phyloP scores from a whole-genome alignment of 2,113 vertebrate species.

The Tapirus terrestris region DNA sequence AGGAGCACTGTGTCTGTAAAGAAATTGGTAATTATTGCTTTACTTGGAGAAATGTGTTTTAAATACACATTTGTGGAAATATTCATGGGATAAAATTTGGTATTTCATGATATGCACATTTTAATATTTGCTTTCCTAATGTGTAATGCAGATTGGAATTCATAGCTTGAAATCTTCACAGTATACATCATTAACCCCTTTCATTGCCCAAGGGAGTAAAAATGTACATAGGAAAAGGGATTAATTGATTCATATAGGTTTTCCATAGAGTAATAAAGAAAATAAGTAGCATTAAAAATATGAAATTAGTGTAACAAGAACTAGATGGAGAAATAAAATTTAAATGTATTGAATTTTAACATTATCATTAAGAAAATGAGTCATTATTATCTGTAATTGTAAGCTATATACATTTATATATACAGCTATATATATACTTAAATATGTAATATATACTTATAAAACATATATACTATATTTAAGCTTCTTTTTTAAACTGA shows the following conservation, averaged over 20 bases:
- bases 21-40: constrained; percentile 62
- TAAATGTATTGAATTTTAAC: background rate
- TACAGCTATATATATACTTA: background rate
- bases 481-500: background rate
- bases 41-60: constrained; percentile 63
- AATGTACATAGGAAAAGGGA: background rate
- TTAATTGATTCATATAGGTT: constrained; percentile 14
- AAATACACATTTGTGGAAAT: background rate
- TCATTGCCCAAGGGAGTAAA: constrained; percentile 1
- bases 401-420: background rate
- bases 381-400: constrained; percentile 33
- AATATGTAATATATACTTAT: background rate
- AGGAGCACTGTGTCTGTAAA: constrained; percentile 25
- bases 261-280: background rate
- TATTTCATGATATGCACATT: background rate
- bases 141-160: background rate
- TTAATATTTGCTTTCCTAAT: constrained; percentile 53
- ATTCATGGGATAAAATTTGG: constrained; percentile 35
- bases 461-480: background rate
- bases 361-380: background rate
- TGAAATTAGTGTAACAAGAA: background rate
- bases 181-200: constrained; percentile 13
- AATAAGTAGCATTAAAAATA: background rate
- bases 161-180: background rate
- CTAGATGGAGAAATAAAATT: constrained; percentile 13